A percentile compares a stretch with the other conserved stretches of the same genome.
These are phyloP conservation scores for Lycaon pictus DNA, from an alignment of 2,113 vertebrate species.

Conservation along the genomic window DNA sequence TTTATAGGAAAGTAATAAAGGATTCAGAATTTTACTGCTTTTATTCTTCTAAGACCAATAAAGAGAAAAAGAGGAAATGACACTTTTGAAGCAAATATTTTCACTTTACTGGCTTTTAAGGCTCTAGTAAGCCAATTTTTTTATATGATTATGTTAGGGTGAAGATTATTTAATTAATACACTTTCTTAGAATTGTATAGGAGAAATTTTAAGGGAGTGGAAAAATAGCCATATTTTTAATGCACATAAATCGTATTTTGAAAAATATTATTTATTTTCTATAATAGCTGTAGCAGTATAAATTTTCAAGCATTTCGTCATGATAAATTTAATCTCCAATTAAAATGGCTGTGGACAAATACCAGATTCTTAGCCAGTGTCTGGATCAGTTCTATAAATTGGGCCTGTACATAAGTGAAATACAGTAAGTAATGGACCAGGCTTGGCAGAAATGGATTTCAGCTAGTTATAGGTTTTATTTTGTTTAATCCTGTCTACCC, in stretches of 20 bases:
- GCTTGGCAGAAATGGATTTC: slow-evolving; percentile 38
- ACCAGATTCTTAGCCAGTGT: neutral
- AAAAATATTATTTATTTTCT: slow-evolving; percentile 31
- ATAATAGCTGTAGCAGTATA: neutral
- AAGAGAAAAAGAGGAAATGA: slow-evolving; percentile 38
- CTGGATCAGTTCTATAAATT: slow-evolving; percentile 11
- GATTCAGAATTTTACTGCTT: neutral
- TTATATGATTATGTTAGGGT: neutral
- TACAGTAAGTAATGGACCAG: neutral
- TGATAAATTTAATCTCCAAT: slow-evolving; percentile 10
- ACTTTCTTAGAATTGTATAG: slow-evolving; percentile 11
- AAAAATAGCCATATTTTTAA: slow-evolving; percentile 22
- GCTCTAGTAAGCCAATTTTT: slow-evolving; percentile 41
- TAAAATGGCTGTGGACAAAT: slow-evolving; percentile 1
- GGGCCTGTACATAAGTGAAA: neutral
- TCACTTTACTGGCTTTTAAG: slow-evolving; percentile 56
- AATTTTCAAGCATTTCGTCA: slow-evolving; percentile 7
- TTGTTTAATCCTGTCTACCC: neutral
- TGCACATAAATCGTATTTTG: neutral
- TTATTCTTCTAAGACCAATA: slow-evolving; percentile 32
- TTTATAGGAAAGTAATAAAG: slow-evolving; percentile 55
- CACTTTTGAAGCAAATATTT: slow-evolving; percentile 45
- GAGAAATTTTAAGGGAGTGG: slow-evolving; percentile 33
- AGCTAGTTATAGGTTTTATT: neutral
- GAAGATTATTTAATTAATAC: neutral